phyloP scores from a whole-genome alignment of 2,797 vertebrate genomes.

The Megaceryle alcyon region DNA sequence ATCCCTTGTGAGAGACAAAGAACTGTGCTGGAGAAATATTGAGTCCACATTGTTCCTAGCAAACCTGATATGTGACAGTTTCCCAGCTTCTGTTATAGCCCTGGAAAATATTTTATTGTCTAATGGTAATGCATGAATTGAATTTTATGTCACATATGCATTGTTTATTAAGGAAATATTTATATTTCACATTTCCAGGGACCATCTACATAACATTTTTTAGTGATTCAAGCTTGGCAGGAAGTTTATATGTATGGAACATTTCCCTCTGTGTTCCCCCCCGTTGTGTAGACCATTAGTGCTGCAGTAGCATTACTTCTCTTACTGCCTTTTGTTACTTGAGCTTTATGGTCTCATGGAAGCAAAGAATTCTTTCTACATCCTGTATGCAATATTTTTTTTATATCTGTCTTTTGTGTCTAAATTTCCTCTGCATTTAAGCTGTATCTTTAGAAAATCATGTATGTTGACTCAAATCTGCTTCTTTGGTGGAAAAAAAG shows the following conservation, averaged over 20 bases:
- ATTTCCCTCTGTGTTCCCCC: not conserved
- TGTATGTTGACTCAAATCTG: not conserved
- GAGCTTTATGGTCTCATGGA: not conserved
- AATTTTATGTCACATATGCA: not conserved
- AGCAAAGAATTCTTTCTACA: not conserved
- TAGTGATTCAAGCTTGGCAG: not conserved
- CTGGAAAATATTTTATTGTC: not conserved
- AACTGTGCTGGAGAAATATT: not conserved
- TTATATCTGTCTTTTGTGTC: not conserved
- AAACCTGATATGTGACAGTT: not conserved
- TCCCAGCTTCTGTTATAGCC: not conserved
- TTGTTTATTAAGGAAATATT: not conserved
- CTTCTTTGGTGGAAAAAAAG: not conserved
- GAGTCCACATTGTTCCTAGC: not conserved
- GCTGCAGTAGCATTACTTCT: not conserved
- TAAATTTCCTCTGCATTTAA: not conserved
- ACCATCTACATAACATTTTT: not conserved
- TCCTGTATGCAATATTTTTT: not conserved
- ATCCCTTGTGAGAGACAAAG: not conserved
- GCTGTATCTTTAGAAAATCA: not conserved
- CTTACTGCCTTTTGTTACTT: not conserved
- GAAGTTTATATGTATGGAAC: not conserved
- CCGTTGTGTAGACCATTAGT: not conserved
- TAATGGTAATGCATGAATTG: not conserved
- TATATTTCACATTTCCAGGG: not conserved